A percentile compares a stretch with the other conserved stretches of the same genome.
These are phyloP conservation scores for Hippoglossus stenolepis DNA, from an alignment of 2,113 vertebrate genomes.

Conservation along the genomic window DNA sequence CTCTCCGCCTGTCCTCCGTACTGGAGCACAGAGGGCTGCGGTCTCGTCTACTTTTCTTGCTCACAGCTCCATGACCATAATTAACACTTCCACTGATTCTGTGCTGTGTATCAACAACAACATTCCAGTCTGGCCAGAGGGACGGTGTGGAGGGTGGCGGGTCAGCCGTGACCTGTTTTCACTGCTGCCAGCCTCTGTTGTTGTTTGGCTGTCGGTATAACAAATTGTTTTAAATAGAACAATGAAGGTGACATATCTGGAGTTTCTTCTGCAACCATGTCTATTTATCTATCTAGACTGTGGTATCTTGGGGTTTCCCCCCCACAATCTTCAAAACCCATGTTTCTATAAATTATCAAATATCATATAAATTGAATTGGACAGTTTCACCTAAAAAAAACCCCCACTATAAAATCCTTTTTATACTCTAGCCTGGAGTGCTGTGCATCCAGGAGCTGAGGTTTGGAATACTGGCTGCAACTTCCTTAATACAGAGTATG, in stretches of 20 bases:
- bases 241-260: slow-evolving; percentile 25
- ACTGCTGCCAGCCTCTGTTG: slow-evolving; percentile 58
- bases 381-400: slow-evolving; percentile 17
- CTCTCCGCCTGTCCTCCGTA: slow-evolving; percentile 47
- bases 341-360: too few relatives aligned
- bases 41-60: slow-evolving; percentile 72
- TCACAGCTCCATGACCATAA: slow-evolving; percentile 78
- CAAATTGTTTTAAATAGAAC: slow-evolving; percentile 42
- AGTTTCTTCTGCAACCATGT: slow-evolving; percentile 3
- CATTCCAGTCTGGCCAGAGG: slow-evolving; percentile 80
- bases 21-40: slow-evolving; percentile 69
- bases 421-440: slow-evolving; percentile 25
- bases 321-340: too few relatives aligned
- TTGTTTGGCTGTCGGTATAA: slow-evolving; percentile 46
- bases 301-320: too few relatives aligned
- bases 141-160: slow-evolving; percentile 41
- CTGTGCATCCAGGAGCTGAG: slow-evolving; percentile 47
- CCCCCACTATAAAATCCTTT: slow-evolving; percentile 40
- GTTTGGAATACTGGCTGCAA: slow-evolving; percentile 44
- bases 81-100: slow-evolving; percentile 79
- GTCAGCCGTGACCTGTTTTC: slow-evolving; percentile 62
- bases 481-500: slow-evolving; percentile 39
- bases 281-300: neutral
- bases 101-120: slow-evolving; percentile 79
- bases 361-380: slow-evolving; percentile 25